Evolutionary conservation across 2,888 invertebrate genomes (phyloP), one percentile per base, ranked within the genome.

Genomic region (Salticus scenicus): DNA sequence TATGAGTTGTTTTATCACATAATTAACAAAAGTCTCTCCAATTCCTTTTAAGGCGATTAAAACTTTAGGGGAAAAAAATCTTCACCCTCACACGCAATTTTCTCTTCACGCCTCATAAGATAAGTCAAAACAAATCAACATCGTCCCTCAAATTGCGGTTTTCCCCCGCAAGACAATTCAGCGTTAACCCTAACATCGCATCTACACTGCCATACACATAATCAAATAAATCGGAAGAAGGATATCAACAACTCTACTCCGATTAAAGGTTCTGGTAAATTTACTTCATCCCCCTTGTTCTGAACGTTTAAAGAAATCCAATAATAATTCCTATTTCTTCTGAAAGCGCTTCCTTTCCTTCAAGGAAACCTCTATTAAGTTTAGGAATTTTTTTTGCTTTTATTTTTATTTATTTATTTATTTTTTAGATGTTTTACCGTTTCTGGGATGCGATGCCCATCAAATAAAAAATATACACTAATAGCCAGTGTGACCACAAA

Each of bases 231-330:
- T 72, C 77, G 77, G 37, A 83, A 77, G 77, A 67, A 77, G 83
- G 76, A 83, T 83, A 83, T 83, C 83, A 83, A 83, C 83, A 83
- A 83, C 83, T 83, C 83, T 63, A 83, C 83, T 83, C 76, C 83
- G 83, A 83, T 83, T 83, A 83, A 83, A 83, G 83, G 83, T 83
- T 83, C 83, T 77, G 77, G 83, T 77, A 69, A 83, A 83, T 83
- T 83, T 83, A 83, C 83, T 83, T 76, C 83, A 70, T 72, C 83
- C 77, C 28, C 77, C 28, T 76, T 57, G 71, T 74, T 69, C 51
- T 41, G 63, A 69, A 70, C 83, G 83, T 77, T 83, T 83, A 83
- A 77, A 83, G 83, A 82, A 82, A 82, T 82, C 82, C 82, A 82
- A 82, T 82, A 82, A 82, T 82, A 82, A 82, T 82, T 82, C 82